These are phyloP conservation scores for Orientallactaga bullata DNA, from an alignment of 2,113 vertebrate genomes.

Conservation along the genomic window DNA sequence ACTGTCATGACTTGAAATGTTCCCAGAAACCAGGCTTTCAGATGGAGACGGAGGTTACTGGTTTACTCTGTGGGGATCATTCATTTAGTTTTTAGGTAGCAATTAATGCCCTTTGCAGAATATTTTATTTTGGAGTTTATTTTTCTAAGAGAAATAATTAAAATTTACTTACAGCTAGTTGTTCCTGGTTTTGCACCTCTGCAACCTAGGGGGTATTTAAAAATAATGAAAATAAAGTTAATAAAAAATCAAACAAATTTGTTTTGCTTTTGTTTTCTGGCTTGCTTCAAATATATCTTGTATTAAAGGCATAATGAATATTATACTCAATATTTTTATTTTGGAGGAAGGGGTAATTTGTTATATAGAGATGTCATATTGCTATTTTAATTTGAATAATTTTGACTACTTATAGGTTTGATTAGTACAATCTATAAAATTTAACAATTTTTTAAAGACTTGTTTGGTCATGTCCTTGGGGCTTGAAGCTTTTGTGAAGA, in stretches of 20 bases:
- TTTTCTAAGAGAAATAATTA: slow-evolving; percentile 21
- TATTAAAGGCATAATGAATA: not conserved
- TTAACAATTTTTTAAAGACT: slow-evolving; percentile 1
- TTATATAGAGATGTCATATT: not conserved
- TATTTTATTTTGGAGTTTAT: not conserved
- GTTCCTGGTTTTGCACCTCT: slow-evolving; percentile 48
- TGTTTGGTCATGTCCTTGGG: not conserved
- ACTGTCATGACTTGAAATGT: not conserved
- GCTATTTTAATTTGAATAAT: not conserved
- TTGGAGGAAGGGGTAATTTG: not conserved
- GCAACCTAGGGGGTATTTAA: slow-evolving; percentile 47
- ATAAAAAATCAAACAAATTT: not conserved
- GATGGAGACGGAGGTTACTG: not conserved
- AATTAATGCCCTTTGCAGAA: not conserved
- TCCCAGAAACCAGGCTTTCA: not conserved
- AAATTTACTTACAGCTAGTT: slow-evolving; percentile 68
- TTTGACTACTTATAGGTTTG: not conserved
- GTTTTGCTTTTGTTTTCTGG: not conserved
- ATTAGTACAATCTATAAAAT: not conserved
- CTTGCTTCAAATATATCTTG: slow-evolving; percentile 14
- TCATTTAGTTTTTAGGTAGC: slow-evolving; percentile 9
- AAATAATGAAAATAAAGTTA: not conserved
- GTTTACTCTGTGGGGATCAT: not conserved
- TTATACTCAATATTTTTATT: slow-evolving; percentile 21
- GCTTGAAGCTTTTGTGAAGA: not conserved